Evolutionary conservation across 2,797 vertebrate species (phyloP), one percentile per base, ranked within the genome.

Genomic region (Trematomus bernacchii): DNA sequence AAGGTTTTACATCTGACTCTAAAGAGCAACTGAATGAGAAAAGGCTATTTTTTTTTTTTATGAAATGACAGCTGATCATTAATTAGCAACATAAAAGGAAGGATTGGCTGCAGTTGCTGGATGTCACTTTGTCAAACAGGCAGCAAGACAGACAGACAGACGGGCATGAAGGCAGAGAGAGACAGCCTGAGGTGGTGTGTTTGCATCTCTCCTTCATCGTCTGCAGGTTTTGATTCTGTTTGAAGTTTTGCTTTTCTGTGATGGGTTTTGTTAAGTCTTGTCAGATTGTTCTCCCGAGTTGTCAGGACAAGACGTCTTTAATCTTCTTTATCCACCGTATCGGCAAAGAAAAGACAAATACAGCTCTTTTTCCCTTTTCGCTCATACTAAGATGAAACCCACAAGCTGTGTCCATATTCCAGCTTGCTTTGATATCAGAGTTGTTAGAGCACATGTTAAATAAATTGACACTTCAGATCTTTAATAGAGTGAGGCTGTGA

Each of bases 201-300:
- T 87, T 85, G 87, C 78, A 83, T 88, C 83, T 63, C 62, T 77
- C 55, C 81, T 83, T 84, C 82, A 82, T 87, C 44, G 50, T 85
- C 71, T 81, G 60, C 87, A 84, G 82, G 76, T 89, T 91, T 81
- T 74, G 68, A 89, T 87, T 87, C 79, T 75, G 91, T 92, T 92
- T 93, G 91, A 92, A 89, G 92, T 89, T 84, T 72, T 84, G 73
- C 60, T 79, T 83, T 76, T 66, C 48, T 15, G 73, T n/a, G 59
- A 83, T 86, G 82, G 85, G 69, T 92, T 93, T 93, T 88, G 84
- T 90, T 92, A 93, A 92, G 72, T 88, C 89, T 90, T 91, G 90
- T 89, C 91, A 92, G 85, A 85, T 83, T 87, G 78, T 85, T 87
- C 86, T 71, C 66, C 69, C 8, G 79, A 88, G 73, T 91, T 92